These are phyloP conservation scores for Gonatopus flavifemur DNA, from an alignment of 1,140 invertebrate species.

Conservation along the genomic window DNA sequence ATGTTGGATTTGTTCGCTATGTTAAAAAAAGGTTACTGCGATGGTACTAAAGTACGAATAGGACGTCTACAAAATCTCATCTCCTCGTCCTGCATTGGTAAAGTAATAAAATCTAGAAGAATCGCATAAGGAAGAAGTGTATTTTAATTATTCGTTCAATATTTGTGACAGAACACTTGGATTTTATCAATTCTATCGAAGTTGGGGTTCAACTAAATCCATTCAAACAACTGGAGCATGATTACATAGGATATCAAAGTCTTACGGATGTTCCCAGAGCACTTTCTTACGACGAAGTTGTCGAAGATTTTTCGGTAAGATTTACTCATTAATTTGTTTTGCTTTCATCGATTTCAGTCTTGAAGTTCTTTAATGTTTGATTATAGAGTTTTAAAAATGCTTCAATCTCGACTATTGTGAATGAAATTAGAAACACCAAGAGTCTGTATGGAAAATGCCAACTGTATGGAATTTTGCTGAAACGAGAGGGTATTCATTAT, in stretches of 20 bases:
- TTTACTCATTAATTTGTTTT: too few species aligned
- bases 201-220: constrained; percentile 73
- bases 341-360: background rate
- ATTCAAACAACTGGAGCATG: constrained; percentile 87
- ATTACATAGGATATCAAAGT: constrained; percentile 93
- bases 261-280: constrained; percentile 94
- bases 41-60: constrained; percentile 92
- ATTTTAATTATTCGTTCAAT: background rate
- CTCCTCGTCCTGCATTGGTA: constrained; percentile 89
- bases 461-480: constrained; percentile 81
- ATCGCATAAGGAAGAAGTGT: background rate
- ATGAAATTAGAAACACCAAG: constrained; percentile 68
- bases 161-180: constrained; percentile 81
- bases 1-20: constrained; percentile 96
- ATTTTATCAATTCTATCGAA: constrained; percentile 85
- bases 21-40: constrained; percentile 95
- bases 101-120: constrained; percentile 12
- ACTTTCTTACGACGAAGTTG: constrained; percentile 69
- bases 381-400: constrained; percentile 60
- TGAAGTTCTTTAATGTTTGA: background rate
- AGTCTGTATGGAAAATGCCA: constrained; percentile 81
- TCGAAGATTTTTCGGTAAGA: constrained; percentile 64
- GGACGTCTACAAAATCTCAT: constrained; percentile 95
- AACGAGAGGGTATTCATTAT: constrained; percentile 81
- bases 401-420: constrained; percentile 73